Base-by-base conservation (phyloP, 1,140 invertebrate genomes). In the Battus philenor region DNA sequence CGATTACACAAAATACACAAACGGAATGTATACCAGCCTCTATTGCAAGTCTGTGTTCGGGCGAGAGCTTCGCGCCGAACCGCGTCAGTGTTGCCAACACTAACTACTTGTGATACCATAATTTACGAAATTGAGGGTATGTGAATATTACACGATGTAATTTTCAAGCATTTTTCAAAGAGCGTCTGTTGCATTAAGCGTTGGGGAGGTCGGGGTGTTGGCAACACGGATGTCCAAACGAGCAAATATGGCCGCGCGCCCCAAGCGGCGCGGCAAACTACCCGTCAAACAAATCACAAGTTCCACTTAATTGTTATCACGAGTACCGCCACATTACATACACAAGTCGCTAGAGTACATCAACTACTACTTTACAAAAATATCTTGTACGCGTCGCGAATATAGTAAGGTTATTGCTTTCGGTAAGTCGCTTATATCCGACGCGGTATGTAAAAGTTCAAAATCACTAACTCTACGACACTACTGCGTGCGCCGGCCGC, bases 351-450 rank as follows among this genome's bases (percentile, higher is more conserved):
- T 83, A 83, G 71, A 77, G 54, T 79, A 83, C 77, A 83, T 68
- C 60, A 60, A 83, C 61, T 47, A 64, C 73, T 79, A 79, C 76
- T 69, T 76, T 83, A 83, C 71, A 84, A 84, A 84, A 84, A 84
- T 84, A 70, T 77, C 72, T 68, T 68, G 68, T 75, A 76, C 76
- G 71, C 67, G 59, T 22, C 58, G 70, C 73, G 78, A 77, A 65
- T 74, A 60, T 64, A 67, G 52, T 67, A 68, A 66, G 50, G 59
- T 83, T 81, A 84, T 84, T 84, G 77, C 80, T 84, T 79, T 84
- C 75, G 69, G 67, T 82, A 79, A 84, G 57, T 79, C 58, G 78
- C 73, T 76, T 78, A 77, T 36, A 41, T 57, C 55, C 55, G 53
- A 65, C 71, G 68, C 36, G 38, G 50, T 77, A 84, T 80, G 75